Base-by-base conservation (phyloP, 2,113 vertebrate species). In the Diphyllodes magnificus region DNA sequence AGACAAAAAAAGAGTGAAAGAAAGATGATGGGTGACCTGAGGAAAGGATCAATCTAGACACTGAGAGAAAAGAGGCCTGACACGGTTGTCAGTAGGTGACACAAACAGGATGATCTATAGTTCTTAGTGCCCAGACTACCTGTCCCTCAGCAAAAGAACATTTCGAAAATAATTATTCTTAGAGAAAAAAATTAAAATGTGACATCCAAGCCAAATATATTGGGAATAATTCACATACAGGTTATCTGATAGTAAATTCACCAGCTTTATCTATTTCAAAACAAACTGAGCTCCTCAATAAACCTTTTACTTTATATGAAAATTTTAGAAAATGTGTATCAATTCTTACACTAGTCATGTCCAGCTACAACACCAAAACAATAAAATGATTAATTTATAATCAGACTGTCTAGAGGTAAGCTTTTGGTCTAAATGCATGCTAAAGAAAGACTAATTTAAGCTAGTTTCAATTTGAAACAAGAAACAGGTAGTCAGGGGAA, bases 321-420 rank as follows among this genome's bases (percentile, higher is more conserved):
- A 86, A 85, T 53, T 68, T 82, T 42, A 65, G 53, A 53, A 88
- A 77, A 63, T 0, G 0, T 57, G 51, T 35, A 50, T 76, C 50
- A 72, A 63, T 88, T 86, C 83, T 82, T 82, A 90, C 9, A 93
- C 44, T 30, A 82, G 23, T 87, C 60, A 60, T 80, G 45, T 81
- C 73, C 95, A 96, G 73, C 51, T 93, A 84, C 45, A 69, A 51
- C 80, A 63, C 20, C 59, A 92, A 92, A 80, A 93, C 17, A 95
- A 94, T 61, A 64, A 76, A 92, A 90, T 85, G 60, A 56, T 79
- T 86, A 82, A 85, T 45, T 49, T 80, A 65, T 45, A 8, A 93
- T 60, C 51, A 87, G 72, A 86, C 54, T 77, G 57, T 81, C 90
- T 87, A 57, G 42, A 6, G 1, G 17, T 11, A 81, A 35, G 22